phyloP scores from a whole-genome alignment of 2,888 invertebrate species.

The Plutella xylostella region DNA sequence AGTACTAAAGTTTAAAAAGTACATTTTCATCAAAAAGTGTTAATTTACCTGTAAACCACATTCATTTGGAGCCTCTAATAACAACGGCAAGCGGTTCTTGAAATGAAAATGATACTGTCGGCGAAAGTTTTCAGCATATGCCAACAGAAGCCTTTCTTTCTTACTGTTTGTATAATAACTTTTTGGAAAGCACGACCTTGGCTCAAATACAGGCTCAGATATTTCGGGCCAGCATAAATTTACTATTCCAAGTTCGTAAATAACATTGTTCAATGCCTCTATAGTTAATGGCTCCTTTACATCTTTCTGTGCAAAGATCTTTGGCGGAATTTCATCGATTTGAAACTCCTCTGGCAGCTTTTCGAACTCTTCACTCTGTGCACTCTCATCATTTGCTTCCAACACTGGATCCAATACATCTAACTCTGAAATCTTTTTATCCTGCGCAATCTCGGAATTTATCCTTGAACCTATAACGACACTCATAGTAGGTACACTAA shows the following conservation, averaged over 20 bases:
- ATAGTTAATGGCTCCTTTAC: slow-evolving; percentile 50
- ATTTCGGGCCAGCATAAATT: slow-evolving; percentile 75
- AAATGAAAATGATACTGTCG: slow-evolving; percentile 73
- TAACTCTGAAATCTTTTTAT: slow-evolving; percentile 31
- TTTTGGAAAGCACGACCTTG: slow-evolving; percentile 70
- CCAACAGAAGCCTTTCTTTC: slow-evolving; percentile 78
- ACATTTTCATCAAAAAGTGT: too few relatives aligned
- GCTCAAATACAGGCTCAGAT: slow-evolving; percentile 65
- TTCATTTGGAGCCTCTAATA: slow-evolving; percentile 81
- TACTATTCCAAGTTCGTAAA: slow-evolving; percentile 72
- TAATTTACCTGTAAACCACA: slow-evolving; percentile 77
- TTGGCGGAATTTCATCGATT: slow-evolving; percentile 44
- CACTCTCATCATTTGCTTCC: slow-evolving; percentile 54
- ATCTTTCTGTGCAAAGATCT: slow-evolving; percentile 42
- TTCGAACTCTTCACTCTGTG: slow-evolving; percentile 37
- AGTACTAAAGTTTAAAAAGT: too few relatives aligned
- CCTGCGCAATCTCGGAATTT: slow-evolving; percentile 13
- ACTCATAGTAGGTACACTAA: background rate
- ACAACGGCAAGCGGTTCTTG: slow-evolving; percentile 72
- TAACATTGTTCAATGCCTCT: slow-evolving; percentile 68
- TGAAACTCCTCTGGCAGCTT: slow-evolving; percentile 35
- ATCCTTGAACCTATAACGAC: background rate
- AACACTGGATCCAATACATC: slow-evolving; percentile 44
- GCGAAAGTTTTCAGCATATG: slow-evolving; percentile 84
- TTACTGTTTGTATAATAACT: slow-evolving; percentile 74